Evolutionary conservation across 2,797 vertebrate genomes (phyloP).

Genomic region (Acanthornis magna): DNA sequence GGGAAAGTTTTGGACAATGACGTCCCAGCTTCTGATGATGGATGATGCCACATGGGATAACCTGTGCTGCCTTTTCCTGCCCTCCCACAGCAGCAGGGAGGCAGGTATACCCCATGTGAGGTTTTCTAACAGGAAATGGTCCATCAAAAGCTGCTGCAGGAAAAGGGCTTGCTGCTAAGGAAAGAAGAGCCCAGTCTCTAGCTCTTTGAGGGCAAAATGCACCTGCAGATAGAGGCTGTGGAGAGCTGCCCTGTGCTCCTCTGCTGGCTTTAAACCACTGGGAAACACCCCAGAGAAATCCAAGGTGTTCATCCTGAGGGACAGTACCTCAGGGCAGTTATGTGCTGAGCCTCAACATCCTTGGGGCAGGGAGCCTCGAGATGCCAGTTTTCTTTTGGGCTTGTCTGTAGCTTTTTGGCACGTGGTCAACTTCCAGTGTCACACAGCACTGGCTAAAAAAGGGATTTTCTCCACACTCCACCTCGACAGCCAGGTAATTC

Average conservation of each 20-base stretch:
- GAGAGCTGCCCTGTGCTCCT: not conserved
- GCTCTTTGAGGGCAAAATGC: not conserved
- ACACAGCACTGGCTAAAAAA: not conserved
- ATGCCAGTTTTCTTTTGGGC: not conserved
- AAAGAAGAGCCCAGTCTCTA: not conserved
- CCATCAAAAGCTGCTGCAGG: not conserved
- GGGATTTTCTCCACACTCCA: not conserved
- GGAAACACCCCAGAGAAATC: not conserved
- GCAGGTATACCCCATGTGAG: not conserved
- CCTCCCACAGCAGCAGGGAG: not conserved
- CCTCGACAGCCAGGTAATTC: not conserved
- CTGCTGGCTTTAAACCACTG: not conserved
- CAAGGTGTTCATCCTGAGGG: not conserved
- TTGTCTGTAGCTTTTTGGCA: not conserved
- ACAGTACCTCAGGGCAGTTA: rapidly evolving
- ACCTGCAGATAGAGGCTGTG: not conserved
- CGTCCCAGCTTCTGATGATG: not conserved
- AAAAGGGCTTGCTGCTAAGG: not conserved
- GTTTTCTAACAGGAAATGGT: not conserved
- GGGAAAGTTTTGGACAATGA: not conserved
- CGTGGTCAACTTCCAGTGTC: rapidly evolving
- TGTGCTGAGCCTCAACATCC: not conserved
- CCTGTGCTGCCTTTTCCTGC: not conserved
- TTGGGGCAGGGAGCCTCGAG: not conserved
- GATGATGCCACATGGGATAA: not conserved